Conservation (phyloP, 1,140 invertebrate genomes). For the Lutraria rhynchaena region DNA sequence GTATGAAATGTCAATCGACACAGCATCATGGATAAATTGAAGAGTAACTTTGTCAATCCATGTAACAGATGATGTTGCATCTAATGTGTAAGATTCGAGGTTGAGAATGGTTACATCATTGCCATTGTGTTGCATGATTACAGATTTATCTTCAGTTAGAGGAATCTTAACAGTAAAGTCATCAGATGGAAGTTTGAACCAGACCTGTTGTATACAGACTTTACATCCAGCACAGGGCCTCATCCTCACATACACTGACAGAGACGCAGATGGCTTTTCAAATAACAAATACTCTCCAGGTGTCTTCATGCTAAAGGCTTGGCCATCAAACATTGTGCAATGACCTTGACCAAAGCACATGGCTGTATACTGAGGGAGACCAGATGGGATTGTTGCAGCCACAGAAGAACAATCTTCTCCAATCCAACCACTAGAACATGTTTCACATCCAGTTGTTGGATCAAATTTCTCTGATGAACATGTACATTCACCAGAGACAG, state of each 20-base stretch:
- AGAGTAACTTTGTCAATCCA: conserved; percentile 53
- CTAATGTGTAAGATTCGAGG: conserved; percentile 26
- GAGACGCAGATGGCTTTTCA: conserved; percentile 3
- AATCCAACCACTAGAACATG: conserved; percentile 55
- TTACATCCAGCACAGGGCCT: conserved; percentile 42
- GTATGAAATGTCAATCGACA: conserved; percentile 35
- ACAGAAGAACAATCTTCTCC: conserved; percentile 56
- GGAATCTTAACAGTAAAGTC: conserved; percentile 43
- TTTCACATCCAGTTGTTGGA: conserved; percentile 31
- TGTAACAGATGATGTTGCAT: neutral
- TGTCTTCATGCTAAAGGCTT: conserved; percentile 45
- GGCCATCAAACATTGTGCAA: conserved; percentile 65
- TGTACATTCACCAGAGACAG: conserved; percentile 42
- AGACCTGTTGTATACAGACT: conserved; percentile 45
- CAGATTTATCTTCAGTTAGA: neutral
- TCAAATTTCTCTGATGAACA: conserved; percentile 56
- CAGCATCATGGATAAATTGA: conserved; percentile 1
- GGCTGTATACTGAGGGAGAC: neutral
- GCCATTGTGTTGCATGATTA: conserved; percentile 33
- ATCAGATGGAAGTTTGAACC: conserved; percentile 19
- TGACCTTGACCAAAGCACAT: conserved; percentile 56
- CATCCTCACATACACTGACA: conserved; percentile 38
- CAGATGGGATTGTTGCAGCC: neutral
- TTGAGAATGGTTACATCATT: conserved; percentile 11
- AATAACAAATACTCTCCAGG: conserved; percentile 59